Percentiles rank a stretch among this genome's conserved stretches.
These are phyloP conservation scores for Hypercompe scribonia DNA, from an alignment of 2,888 invertebrate genomes.

Conservation along the genomic window DNA sequence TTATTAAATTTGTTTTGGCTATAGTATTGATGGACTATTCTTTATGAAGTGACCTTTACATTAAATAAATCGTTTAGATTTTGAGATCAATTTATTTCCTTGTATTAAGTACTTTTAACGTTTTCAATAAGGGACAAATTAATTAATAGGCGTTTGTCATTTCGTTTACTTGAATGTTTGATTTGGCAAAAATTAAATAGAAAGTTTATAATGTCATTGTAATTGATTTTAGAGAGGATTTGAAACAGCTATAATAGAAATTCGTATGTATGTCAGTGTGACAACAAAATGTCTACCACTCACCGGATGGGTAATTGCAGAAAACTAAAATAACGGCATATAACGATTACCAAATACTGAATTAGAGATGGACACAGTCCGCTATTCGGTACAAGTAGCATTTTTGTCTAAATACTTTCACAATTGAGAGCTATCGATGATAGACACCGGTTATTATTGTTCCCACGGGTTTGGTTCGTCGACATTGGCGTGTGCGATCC, in stretches of 20 bases:
- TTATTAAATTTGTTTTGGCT: constrained; percentile 4
- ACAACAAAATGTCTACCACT: constrained; percentile 20
- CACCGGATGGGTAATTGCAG: constrained; percentile 34
- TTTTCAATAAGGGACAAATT: neutral
- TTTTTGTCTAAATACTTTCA: constrained; percentile 52
- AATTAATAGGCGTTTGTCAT: neutral
- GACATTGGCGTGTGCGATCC: constrained; percentile 77
- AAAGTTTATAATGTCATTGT: neutral
- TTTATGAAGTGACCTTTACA: neutral
- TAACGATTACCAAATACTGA: constrained; percentile 38
- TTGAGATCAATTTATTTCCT: neutral
- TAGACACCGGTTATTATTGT: constrained; percentile 50
- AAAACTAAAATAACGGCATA: constrained; percentile 42
- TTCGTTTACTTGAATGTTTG: neutral
- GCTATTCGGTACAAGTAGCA: constrained; percentile 43
- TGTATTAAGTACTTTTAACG: neutral
- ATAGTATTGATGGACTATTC: constrained; percentile 1
- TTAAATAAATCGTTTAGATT: neutral
- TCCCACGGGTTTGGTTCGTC: constrained; percentile 60
- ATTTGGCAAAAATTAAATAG: neutral
- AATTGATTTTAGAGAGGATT: neutral
- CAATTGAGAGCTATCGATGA: constrained; percentile 51
- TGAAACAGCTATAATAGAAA: constrained; percentile 5
- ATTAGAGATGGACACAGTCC: constrained; percentile 43
- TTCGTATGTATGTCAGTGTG: constrained; percentile 29